Base-by-base conservation (phyloP, 2,113 vertebrate species). In the Argyrosomus japonicus region DNA sequence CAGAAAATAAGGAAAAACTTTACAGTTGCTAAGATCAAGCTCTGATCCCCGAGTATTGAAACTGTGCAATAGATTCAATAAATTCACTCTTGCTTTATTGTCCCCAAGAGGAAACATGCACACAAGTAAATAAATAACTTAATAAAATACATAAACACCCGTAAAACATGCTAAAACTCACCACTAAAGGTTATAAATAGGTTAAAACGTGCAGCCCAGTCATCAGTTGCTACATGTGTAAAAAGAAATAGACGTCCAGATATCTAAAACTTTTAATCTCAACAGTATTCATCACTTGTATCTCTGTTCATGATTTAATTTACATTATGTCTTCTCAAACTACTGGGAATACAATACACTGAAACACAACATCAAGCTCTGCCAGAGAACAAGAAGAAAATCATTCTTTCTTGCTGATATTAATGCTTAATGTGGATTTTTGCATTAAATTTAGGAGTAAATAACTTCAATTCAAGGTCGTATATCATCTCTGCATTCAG, bases 111-210 rank as follows among this genome's bases (percentile, higher is more conserved):
- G 19, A 65, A 18, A 21, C 40, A 23, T 57, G 8, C 25, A 48
- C 27, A 75, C 13, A 51, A 50, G 4, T 27, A 12, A 53, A 45
- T 40, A 7, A 45, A 43, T 3, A 27, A 51, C 2, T 3, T 11
- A 13, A 69, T 25, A 21, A 19, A 80, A 65, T 48, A 64, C 50
- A 64, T 45, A 19, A 40, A 61, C n/a, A n/a, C n/a, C n/a, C 40
- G 15, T 36, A 62, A 53, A 62, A 56, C 21, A 8, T n/a, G 18
- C 48, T 15, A 19, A 68, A 54, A 32, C 2, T 21, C 17, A 6
- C 9, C 9, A 6, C 17, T 60, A 40, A 29, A 51, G 14, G 17
- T 40, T 27, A 50, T 23, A 23, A 25, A 32, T 40, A 73, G 11
- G 4, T 67, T 64, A 13, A 56, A 2, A 64, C 36, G 36, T 36